Percentiles rank a stretch among this genome's conserved stretches.
Conservation (phyloP, 2,797 vertebrate genomes). For the Ciconia nigra region DNA sequence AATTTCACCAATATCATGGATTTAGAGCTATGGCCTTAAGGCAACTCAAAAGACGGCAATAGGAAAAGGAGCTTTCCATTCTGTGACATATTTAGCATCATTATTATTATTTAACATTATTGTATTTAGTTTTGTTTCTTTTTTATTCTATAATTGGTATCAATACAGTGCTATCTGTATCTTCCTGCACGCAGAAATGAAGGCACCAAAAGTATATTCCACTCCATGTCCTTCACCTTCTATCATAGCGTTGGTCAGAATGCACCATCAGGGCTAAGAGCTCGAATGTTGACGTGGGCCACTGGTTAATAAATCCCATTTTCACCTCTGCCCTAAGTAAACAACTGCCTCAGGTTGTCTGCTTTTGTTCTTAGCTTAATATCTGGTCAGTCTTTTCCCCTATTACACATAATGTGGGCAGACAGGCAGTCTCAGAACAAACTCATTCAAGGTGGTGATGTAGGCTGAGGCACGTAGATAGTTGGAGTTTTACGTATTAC, state of each 20-base stretch:
- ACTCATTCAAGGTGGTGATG: background rate
- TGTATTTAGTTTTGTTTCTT: background rate
- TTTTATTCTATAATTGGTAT: background rate
- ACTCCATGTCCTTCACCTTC: background rate
- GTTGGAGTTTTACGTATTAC: background rate
- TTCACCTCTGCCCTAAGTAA: background rate
- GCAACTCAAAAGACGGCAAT: background rate
- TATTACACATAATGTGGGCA: background rate
- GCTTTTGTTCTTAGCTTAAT: background rate
- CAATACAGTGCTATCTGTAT: background rate
- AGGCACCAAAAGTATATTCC: background rate
- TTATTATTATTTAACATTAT: background rate
- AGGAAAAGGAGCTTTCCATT: background rate
- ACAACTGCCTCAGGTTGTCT: background rate
- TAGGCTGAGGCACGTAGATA: accelerated
- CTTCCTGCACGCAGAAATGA: background rate
- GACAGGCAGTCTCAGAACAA: background rate
- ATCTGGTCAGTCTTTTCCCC: background rate
- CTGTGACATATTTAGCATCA: background rate
- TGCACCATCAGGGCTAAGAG: background rate
- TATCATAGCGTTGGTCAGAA: background rate
- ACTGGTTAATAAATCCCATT: background rate
- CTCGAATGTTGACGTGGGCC: background rate
- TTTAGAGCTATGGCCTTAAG: background rate
- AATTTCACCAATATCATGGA: background rate